These are phyloP conservation scores for Ceriagrion tenellum DNA, from an alignment of 2,888 invertebrate species.

Conservation along the genomic window DNA sequence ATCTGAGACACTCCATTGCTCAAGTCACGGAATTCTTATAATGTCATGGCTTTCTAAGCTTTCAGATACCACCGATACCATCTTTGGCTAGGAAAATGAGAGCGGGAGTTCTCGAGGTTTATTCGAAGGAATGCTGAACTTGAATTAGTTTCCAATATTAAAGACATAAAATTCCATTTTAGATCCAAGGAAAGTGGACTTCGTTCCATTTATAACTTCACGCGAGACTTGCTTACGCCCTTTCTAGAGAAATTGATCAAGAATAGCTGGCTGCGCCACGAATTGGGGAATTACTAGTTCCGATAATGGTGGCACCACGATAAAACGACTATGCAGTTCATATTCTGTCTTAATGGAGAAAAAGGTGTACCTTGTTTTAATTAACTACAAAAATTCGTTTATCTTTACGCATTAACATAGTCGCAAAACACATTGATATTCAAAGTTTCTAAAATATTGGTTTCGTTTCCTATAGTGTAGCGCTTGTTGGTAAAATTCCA, in stretches of 20 bases:
- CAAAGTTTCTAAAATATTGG: too few relatives aligned
- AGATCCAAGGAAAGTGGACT: background rate
- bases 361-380: too few relatives aligned
- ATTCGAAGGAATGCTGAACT: background rate
- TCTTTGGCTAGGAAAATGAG: background rate
- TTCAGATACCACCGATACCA: background rate
- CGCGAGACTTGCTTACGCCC: background rate
- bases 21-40: background rate
- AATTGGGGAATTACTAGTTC: background rate
- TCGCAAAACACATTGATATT: too few relatives aligned
- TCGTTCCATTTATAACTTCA: background rate
- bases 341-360: too few relatives aligned
- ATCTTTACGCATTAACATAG: too few relatives aligned
- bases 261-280: background rate
- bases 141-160: background rate
- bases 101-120: background rate
- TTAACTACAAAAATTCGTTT: too few relatives aligned
- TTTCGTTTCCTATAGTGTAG: too few relatives aligned
- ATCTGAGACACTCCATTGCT: background rate
- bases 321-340: too few relatives aligned
- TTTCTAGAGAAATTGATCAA: background rate
- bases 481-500: too few relatives aligned
- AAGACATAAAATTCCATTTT: background rate
- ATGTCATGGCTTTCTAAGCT: background rate
- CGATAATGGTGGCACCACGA: too few relatives aligned